A percentile compares a stretch with the other conserved stretches of the same genome.
Evolutionary conservation across 2,888 invertebrate species (phyloP).

Genomic region (Scaptomyza parva): DNA sequence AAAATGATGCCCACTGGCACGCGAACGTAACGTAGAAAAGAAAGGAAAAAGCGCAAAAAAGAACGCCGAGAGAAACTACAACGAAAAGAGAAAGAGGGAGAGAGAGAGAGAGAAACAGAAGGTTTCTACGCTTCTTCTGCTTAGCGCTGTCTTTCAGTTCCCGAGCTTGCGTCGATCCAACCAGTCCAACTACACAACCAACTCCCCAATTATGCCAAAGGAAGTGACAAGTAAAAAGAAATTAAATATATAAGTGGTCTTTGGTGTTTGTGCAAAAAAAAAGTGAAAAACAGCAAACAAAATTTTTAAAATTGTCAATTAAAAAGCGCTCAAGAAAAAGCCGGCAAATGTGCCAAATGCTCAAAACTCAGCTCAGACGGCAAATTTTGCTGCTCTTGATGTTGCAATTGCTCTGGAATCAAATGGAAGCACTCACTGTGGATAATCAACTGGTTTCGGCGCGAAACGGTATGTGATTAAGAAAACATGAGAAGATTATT

Average conservation of each 20-base stretch:
- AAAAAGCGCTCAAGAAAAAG: conserved; percentile 6
- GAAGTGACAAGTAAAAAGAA: conserved; percentile 32
- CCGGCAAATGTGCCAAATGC: conserved; percentile 32
- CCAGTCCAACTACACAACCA: conserved; percentile 50
- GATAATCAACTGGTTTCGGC: conserved; percentile 84
- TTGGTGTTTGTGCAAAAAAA: conserved; percentile 6
- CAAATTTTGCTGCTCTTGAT: conserved; percentile 41
- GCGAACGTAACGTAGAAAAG: conserved; percentile 57
- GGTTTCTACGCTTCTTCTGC: conserved; percentile 61
- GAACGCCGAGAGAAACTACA: conserved; percentile 39
- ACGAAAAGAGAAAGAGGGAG: conserved; percentile 23
- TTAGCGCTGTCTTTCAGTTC: conserved; percentile 56
- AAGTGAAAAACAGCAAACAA: conserved; percentile 32
- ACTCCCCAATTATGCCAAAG: conserved; percentile 54
- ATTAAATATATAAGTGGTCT: background rate
- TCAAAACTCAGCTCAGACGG: conserved; percentile 21
- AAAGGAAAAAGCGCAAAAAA: conserved; percentile 27
- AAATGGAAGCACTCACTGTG: conserved; percentile 74
- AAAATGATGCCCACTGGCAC: conserved; percentile 65
- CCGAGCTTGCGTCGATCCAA: conserved; percentile 60
- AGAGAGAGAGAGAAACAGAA: conserved; percentile 64
- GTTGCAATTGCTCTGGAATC: conserved; percentile 50
- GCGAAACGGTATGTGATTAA: conserved; percentile 82
- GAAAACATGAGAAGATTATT: background rate
- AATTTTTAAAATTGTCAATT: conserved; percentile 29